These are phyloP conservation scores for Cynodonichthys magdalenae DNA, from an alignment of 2,797 vertebrate species.

Conservation along the genomic window DNA sequence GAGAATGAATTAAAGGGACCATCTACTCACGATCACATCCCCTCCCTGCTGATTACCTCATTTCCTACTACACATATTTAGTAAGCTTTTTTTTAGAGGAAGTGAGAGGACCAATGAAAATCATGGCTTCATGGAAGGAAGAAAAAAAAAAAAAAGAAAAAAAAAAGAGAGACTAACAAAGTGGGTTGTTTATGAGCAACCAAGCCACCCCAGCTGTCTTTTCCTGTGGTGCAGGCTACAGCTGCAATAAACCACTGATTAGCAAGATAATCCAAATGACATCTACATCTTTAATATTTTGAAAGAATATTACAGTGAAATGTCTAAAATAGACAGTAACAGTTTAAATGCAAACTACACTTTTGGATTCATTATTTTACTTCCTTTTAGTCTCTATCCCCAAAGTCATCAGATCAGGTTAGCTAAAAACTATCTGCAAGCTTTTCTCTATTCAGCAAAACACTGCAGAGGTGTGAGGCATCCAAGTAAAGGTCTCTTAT, in stretches of 20 bases:
- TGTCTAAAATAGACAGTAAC: background rate
- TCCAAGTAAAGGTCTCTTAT: constrained; percentile 31
- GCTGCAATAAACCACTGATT: constrained; percentile 27
- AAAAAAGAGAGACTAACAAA: constrained; percentile 30
- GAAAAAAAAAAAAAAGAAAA: constrained; percentile 39
- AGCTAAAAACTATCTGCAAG: no score
- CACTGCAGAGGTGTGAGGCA: constrained; percentile 6
- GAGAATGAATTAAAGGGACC: constrained; percentile 26
- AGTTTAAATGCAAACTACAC: background rate
- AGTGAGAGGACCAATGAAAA: constrained; percentile 54
- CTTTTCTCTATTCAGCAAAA: background rate
- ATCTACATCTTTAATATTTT: background rate
- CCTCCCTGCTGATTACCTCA: constrained; percentile 49
- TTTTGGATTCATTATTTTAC: no score
- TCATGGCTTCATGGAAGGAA: constrained; percentile 30
- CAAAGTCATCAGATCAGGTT: no score
- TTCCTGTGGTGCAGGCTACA: constrained; percentile 67
- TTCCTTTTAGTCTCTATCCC: no score
- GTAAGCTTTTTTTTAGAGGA: constrained; percentile 41
- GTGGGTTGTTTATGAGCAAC: constrained; percentile 47
- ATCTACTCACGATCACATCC: constrained; percentile 20
- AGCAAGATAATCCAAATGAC: constrained; percentile 7
- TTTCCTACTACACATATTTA: constrained; percentile 58
- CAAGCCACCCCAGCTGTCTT: constrained; percentile 70
- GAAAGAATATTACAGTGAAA: constrained; percentile 1